Evolutionary conservation across 2,888 invertebrate species (phyloP).

Genomic region (Rotaria macrura): DNA sequence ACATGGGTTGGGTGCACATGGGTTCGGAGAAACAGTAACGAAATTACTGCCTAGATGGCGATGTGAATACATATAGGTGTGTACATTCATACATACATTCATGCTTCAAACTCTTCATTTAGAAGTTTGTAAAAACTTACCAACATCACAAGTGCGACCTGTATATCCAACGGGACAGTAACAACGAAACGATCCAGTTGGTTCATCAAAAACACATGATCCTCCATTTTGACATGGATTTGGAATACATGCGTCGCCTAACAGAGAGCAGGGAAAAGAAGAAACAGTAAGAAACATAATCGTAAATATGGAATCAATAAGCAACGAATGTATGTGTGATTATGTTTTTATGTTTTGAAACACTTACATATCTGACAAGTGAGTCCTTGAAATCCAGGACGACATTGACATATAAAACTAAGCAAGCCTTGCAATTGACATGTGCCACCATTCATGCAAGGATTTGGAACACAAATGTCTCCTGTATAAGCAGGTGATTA

Average conservation of each 20-base stretch:
- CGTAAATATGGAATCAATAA: background rate
- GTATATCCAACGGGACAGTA: slow-evolving; percentile 32
- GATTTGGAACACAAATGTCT: slow-evolving; percentile 33
- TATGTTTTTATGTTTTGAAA: background rate
- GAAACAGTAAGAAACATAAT: too few relatives aligned
- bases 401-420: slow-evolving; percentile 26
- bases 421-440: slow-evolving; percentile 22
- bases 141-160: slow-evolving; percentile 30
- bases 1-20: background rate
- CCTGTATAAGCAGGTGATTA: slow-evolving; percentile 1
- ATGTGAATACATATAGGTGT: too few relatives aligned
- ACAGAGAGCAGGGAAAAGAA: background rate
- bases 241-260: slow-evolving; percentile 29
- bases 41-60: background rate
- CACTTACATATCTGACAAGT: slow-evolving; percentile 32
- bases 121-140: background rate
- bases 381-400: slow-evolving; percentile 28
- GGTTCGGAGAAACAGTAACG: background rate
- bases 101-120: too few relatives aligned
- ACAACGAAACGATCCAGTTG: slow-evolving; percentile 28
- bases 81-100: too few relatives aligned
- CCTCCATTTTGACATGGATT: slow-evolving; percentile 33
- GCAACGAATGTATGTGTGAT: background rate
- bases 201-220: slow-evolving; percentile 28
- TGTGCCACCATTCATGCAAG: slow-evolving; percentile 31